phyloP scores from a whole-genome alignment of 2,113 vertebrate species.

The Euleptes europaea region DNA sequence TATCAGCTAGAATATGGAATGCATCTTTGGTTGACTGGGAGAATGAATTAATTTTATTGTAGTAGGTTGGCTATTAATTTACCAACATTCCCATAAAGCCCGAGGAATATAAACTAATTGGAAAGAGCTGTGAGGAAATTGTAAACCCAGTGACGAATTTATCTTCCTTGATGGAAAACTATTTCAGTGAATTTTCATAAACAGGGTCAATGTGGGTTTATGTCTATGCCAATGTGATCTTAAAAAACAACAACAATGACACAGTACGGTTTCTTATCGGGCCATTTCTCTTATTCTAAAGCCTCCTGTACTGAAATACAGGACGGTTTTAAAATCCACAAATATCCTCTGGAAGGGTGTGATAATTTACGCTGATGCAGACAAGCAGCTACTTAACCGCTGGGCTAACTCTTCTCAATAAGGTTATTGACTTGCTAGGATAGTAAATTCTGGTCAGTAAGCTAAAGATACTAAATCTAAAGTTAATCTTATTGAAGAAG shows the following conservation, averaged over 20 bases:
- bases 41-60: constrained; percentile 33
- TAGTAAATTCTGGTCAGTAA: not conserved
- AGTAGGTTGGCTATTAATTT: constrained; percentile 31
- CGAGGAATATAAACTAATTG: constrained; percentile 15
- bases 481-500: rapidly evolving
- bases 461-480: constrained; percentile 17
- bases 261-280: constrained; percentile 1
- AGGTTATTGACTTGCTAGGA: not conserved
- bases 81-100: constrained; percentile 27
- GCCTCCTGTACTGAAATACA: constrained; percentile 3
- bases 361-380: constrained; percentile 29
- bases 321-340: constrained; percentile 26
- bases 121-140: constrained; percentile 17
- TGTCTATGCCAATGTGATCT: not conserved
- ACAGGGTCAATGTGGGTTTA: constrained; percentile 29
- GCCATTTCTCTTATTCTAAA: not conserved
- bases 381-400: constrained; percentile 1
- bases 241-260: not conserved
- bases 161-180: constrained; percentile 18
- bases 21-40: constrained; percentile 24
- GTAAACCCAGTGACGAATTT: constrained; percentile 41
- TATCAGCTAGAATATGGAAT: constrained; percentile 3
- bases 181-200: constrained; percentile 26
- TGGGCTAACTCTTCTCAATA: not conserved
- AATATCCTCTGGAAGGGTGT: not conserved